Base-by-base conservation (phyloP, 2,888 invertebrate genomes). In the Tanypteryx hageni region DNA sequence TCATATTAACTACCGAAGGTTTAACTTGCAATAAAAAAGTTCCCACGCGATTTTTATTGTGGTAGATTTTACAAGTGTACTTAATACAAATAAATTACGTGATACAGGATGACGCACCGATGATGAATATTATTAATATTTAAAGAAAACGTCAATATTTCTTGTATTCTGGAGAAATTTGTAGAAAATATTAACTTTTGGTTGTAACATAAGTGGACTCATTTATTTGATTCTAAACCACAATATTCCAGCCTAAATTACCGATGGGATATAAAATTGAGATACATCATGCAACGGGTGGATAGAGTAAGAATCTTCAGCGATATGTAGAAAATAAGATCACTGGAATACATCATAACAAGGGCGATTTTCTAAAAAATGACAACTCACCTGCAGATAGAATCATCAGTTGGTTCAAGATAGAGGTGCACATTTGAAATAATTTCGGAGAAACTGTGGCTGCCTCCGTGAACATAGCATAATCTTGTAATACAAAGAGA, bases 341-440 rank as follows among this genome's bases (percentile, higher is more conserved):
- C n/a, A 11, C 16, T 64, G 1, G n/a, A 44, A 44, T 44, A 44
- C 44, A 44, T n/a, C 1, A 44, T 5, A 3, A 44, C 5, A 5
- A 44, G 44, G 5, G 5, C 44, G 44, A 44, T 1, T 44, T 44
- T 44, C 1, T 44, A 44, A 44, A 44, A 44, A 44, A 44, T 44
- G 1, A 44, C 44, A 44, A 7, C 18, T 83, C 64, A 89, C 89
- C 64, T 89, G 89, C 61, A 27, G 89, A 31, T 9, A 64, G 89
- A 89, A 89, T 89, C 44, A 89, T 31, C 1, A 89, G 44, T 11
- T 89, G 89, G 16, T 89, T 89, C 44, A 89, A 56, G 9, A 89
- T 14, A 0, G 89, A 89, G 5, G 89, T 64, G n/a, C 44, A 18
- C 14, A 11, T 64, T 31, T 64, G 89, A 64, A 89, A 89, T 44